These are phyloP conservation scores for Lates calcarifer DNA, from an alignment of 2,113 vertebrate genomes.

Conservation along the genomic window DNA sequence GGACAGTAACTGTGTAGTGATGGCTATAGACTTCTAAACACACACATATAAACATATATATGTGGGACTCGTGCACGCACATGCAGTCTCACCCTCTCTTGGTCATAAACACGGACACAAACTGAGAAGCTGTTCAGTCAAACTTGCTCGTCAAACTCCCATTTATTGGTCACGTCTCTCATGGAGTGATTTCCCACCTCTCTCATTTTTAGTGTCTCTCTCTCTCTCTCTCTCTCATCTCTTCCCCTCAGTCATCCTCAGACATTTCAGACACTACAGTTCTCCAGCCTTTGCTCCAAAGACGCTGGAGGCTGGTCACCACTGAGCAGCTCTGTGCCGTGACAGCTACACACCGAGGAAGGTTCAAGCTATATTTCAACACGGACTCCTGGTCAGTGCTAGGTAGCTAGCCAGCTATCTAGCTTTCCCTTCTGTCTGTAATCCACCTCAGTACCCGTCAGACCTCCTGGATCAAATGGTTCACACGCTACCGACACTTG, in stretches of 20 bases:
- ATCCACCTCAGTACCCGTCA: conserved; percentile 14
- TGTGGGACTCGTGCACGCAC: conserved; percentile 51
- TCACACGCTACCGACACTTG: neutral
- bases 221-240: neutral
- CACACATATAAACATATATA: conserved; percentile 34
- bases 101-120: conserved; percentile 37
- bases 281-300: neutral
- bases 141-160: conserved; percentile 23
- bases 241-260: conserved; percentile 26
- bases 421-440: conserved; percentile 9
- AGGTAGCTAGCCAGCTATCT: conserved; percentile 43
- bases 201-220: conserved; percentile 22
- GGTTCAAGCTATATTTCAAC: conserved; percentile 32
- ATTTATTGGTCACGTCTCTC: conserved; percentile 10
- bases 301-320: conserved; percentile 3
- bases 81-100: conserved; percentile 44
- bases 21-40: conserved; percentile 60
- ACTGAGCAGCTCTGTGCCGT: neutral
- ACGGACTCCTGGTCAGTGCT: conserved; percentile 44
- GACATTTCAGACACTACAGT: conserved; percentile 67
- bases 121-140: conserved; percentile 50
- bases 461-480: conserved; percentile 8
- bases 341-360: conserved; percentile 1
- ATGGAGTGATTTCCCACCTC: neutral
- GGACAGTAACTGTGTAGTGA: conserved; percentile 57